Evolutionary conservation across 1,140 invertebrate genomes (phyloP), one percentile per base, ranked within the genome.

Genomic region (Diorhabda carinulata): DNA sequence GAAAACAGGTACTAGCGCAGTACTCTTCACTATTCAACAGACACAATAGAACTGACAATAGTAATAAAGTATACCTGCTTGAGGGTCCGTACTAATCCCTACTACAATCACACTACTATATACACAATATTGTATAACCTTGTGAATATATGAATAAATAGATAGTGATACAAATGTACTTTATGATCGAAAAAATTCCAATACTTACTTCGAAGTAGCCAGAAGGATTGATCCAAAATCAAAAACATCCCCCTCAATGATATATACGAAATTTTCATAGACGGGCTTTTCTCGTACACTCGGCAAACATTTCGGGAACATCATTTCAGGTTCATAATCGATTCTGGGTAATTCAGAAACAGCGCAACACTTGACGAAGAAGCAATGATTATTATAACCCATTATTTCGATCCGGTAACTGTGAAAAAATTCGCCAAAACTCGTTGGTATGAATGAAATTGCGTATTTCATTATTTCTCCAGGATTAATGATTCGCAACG

Each of bases 321-420:
- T 58, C 6, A 68, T 66, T 42, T 72, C 58, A 25, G 78, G 78
- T 44, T 61, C 68, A 10, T 71, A 70, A 62, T 73, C 72, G 6
- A 80, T 71, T 42, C 59, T 64, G 10, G 78, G 78, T 43, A 79
- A 72, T 65, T 78, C 78, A 42, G 76, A 77, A 5, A 67, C 40
- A 6, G 73, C 78, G 3, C 68, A 58, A 64, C 77, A 78, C 25
- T 66, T 66, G 0, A 80, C 42, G 59, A 43, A 57, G 69, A 69
- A 1, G 67, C 66, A 56, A 66, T 70, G 56, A 69, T 72, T 3
- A 73, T 52, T 43, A n/a, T 52, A 52, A 3, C 70, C 65, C 2
- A 66, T 63, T 4, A 78, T 67, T 68, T 72, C 69, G 7, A 79
- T 52, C 0, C 43, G 61, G 64, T 74, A 80, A 0, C 41, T 61